phyloP scores from a whole-genome alignment of 2,113 vertebrate genomes.

The Syngnathus scovelli region DNA sequence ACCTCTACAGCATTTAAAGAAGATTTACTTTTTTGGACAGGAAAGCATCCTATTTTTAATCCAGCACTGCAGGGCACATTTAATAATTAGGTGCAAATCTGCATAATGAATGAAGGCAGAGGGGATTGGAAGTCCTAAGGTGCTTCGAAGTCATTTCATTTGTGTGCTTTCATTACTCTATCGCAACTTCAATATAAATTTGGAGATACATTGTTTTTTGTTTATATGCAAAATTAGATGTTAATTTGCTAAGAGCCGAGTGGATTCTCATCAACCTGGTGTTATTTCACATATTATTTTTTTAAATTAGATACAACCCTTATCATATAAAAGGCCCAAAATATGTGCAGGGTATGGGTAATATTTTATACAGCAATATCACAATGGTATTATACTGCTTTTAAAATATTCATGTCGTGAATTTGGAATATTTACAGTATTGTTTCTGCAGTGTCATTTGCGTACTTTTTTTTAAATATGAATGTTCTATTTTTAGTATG shows the following conservation, averaged over 20 bases:
- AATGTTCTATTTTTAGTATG: neutral
- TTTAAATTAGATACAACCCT: constrained; percentile 3
- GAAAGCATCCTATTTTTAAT: constrained; percentile 77
- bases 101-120: constrained; percentile 76
- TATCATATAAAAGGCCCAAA: too few relatives aligned
- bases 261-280: constrained; percentile 70
- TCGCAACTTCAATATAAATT: neutral
- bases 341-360: too few relatives aligned
- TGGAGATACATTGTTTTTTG: neutral
- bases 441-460: too few relatives aligned
- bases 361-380: too few relatives aligned
- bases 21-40: constrained; percentile 47
- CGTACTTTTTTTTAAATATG: too few relatives aligned
- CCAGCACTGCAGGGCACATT: constrained; percentile 79
- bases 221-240: constrained; percentile 69
- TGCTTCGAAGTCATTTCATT: neutral
- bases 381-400: too few relatives aligned
- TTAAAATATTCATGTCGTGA: too few relatives aligned
- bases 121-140: neutral
- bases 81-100: constrained; percentile 80
- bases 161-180: neutral
- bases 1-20: constrained; percentile 53
- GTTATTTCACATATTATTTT: constrained; percentile 52
- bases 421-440: too few relatives aligned
- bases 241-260: constrained; percentile 53